Conservation (phyloP, 2,113 vertebrate species). For the Pithys albifrons region DNA sequence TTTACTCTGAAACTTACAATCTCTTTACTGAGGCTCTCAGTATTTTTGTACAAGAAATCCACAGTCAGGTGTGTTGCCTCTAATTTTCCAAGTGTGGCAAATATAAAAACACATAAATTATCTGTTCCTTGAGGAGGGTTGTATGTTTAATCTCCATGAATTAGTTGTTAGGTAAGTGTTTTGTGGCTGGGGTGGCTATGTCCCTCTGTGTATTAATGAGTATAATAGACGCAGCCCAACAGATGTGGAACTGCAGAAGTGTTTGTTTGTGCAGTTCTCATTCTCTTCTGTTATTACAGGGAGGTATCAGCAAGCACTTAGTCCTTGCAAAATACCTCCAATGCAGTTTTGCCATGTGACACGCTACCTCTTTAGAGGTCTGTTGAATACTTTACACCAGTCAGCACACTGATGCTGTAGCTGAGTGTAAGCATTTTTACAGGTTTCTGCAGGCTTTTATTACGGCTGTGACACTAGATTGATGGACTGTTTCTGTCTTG, state of each 20-base stretch:
- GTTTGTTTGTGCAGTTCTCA: not conserved
- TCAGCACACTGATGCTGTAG: constrained; percentile 38
- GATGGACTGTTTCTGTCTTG: constrained; percentile 80
- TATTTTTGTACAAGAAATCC: not conserved
- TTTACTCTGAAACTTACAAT: not conserved
- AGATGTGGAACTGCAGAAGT: not conserved
- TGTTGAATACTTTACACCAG: constrained; percentile 58
- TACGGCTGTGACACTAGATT: constrained; percentile 78
- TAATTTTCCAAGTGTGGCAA: not conserved
- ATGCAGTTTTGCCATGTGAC: constrained; percentile 48
- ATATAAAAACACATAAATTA: not conserved
- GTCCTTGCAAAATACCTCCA: not conserved
- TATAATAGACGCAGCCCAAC: not conserved
- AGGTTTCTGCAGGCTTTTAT: constrained; percentile 77
- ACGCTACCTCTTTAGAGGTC: constrained; percentile 54
- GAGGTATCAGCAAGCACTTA: not conserved
- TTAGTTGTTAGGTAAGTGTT: not conserved
- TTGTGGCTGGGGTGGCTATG: not conserved
- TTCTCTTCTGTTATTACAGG: not conserved
- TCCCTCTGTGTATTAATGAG: not conserved
- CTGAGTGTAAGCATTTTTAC: constrained; percentile 72
- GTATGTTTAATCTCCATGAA: not conserved
- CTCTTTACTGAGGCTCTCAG: not conserved
- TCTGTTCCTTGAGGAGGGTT: not conserved
- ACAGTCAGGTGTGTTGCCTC: not conserved